These are phyloP conservation scores for Gallinago paraguaiae DNA, from an alignment of 2,113 vertebrate genomes.

Conservation along the genomic window DNA sequence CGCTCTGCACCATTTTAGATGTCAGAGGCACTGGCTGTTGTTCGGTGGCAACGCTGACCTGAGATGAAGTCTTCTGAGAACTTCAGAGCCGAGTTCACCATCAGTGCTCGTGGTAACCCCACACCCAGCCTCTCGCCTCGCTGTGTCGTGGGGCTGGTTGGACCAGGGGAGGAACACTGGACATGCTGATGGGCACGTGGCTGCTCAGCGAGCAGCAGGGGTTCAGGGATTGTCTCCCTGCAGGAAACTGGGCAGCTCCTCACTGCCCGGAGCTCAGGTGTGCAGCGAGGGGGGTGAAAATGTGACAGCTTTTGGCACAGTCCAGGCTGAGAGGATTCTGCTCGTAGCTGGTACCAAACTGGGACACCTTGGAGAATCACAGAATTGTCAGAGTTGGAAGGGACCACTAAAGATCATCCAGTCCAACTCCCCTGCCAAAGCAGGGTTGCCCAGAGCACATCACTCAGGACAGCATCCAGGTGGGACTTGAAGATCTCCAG, in stretches of 20 bases:
- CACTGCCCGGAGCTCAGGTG: not conserved
- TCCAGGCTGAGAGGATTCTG: not conserved
- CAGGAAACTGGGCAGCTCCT: not conserved
- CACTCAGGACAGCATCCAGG: too few species aligned
- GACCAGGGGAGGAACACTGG: not conserved
- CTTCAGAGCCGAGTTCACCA: too few species aligned
- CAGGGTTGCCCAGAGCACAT: not conserved
- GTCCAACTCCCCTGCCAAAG: not conserved
- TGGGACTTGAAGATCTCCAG: too few species aligned
- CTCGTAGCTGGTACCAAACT: not conserved
- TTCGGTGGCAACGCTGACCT: not conserved
- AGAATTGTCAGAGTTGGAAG: too few species aligned
- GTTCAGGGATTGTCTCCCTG: not conserved
- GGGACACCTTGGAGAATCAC: not conserved
- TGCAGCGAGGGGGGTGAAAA: not conserved
- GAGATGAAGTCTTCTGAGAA: not conserved
- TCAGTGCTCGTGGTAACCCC: rapidly evolving
- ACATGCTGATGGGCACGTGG: rapidly evolving
- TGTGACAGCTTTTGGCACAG: not conserved
- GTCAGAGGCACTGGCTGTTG: not conserved
- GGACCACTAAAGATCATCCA: too few species aligned
- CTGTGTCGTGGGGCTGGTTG: not conserved
- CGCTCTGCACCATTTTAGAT: rapidly evolving
- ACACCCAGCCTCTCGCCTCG: not conserved
- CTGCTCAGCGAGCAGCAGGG: not conserved